These are phyloP conservation scores for Agriopis marginaria DNA, from an alignment of 2,888 invertebrate species.

Conservation along the genomic window DNA sequence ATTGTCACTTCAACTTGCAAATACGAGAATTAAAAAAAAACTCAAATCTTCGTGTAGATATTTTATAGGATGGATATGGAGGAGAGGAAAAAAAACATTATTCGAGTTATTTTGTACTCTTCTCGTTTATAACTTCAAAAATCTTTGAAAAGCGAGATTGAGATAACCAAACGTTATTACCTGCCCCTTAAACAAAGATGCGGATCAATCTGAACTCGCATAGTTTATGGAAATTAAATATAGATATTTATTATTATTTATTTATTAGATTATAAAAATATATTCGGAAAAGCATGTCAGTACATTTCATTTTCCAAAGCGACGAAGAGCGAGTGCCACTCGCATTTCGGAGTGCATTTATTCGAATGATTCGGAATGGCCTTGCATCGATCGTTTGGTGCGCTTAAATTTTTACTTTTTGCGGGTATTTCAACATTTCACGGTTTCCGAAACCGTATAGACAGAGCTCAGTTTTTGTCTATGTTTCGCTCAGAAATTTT, in stretches of 20 bases:
- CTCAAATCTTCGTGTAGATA: no score
- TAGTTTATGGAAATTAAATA: constrained; percentile 8
- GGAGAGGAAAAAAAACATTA: no score
- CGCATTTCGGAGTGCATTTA: constrained; percentile 21
- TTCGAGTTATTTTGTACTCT: no score
- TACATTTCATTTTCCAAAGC: constrained; percentile 15
- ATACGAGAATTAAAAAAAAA: no score
- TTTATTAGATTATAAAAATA: no score
- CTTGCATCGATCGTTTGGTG: constrained; percentile 17
- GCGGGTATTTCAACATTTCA: constrained; percentile 15
- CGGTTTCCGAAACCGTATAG: background rate
- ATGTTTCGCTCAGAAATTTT: background rate
- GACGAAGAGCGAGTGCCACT: constrained; percentile 8
- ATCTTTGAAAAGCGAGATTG: no score
- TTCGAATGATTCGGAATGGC: constrained; percentile 29
- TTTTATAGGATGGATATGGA: no score
- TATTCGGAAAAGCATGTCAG: constrained; percentile 8
- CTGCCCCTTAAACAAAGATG: no score
- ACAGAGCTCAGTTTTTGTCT: background rate
- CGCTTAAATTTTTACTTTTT: constrained; percentile 16
- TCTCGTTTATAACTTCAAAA: no score
- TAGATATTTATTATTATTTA: no score
- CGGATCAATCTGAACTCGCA: background rate
- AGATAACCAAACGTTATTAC: no score
- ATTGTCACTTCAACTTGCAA: no score